Evolutionary conservation across 2,888 invertebrate species (phyloP), one percentile per base, ranked within the genome.

Genomic region (Eudasyphora cyanicolor): DNA sequence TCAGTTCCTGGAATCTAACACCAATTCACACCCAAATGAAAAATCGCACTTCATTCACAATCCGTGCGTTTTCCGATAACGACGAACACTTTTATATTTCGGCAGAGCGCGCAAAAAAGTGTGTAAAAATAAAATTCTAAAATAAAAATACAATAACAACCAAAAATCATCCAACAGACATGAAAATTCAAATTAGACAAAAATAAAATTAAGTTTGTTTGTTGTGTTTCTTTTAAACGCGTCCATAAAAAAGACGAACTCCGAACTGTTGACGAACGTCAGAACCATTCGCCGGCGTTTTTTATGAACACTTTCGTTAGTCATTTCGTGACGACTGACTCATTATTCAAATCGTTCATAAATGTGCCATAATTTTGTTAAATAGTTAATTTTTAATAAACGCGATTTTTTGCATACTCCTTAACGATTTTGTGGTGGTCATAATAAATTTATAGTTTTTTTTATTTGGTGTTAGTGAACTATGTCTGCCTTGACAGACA

Each of bases 1-100:
- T 89, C 88, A 88, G 87, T 91, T 91, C 91, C 89, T 88, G 89
- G 90, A 91, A 91, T 91, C 91, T 91, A 91, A 91, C 91, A 90
- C 87, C 89, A 90, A 91, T 90, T 91, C 91, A 91, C 91, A 91
- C 90, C 89, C 90, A 90, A 89, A 89, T 88, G 87, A 88, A 88
- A 91, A 89, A 86, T 90, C 90, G 87, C 89, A 90, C 89, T 89
- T 90, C 89, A 91, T 91, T 91, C 90, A 88, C 88, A 86, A 87
- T 89, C 89, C 86, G 89, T 89, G 88, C 89, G 90, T 89, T 89
- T 89, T 88, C 89, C 88, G 89, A 67, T 67, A 67, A 88, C 88
- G 88, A 89, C 88, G 88, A 89, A 86, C 89, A 74, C 85, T 85
- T 86, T 86, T 51, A 76, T 60, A 76, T 81, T 67, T 57, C 75